Conservation (phyloP, 2,797 vertebrate genomes). For the Liasis olivaceus region DNA sequence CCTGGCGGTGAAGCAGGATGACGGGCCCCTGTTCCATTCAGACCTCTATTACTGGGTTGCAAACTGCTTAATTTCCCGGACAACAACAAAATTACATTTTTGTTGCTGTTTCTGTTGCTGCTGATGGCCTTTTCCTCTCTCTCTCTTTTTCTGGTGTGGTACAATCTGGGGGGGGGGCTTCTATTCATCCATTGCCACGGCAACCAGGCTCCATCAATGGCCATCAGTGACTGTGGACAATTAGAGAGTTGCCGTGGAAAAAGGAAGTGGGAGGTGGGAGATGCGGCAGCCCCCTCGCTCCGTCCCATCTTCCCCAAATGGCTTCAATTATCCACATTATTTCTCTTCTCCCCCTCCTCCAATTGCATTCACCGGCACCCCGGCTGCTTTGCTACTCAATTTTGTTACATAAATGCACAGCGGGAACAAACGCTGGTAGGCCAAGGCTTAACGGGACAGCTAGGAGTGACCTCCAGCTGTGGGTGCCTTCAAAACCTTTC, state of each 20-base stretch:
- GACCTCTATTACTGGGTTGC: conserved; percentile 56
- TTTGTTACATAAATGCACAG: neutral
- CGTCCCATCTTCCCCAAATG: conserved; percentile 64
- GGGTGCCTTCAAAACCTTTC: neutral
- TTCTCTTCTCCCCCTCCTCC: neutral
- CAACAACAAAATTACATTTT: conserved; percentile 42
- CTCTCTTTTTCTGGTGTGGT: conserved; percentile 45
- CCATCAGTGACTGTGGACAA: conserved; percentile 63
- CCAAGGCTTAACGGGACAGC: neutral
- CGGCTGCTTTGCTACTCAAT: conserved; percentile 50
- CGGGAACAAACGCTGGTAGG: neutral
- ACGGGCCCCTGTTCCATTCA: conserved; percentile 44
- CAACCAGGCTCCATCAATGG: conserved; percentile 68
- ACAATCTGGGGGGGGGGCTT: conserved; percentile 32
- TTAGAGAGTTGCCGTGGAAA: conserved; percentile 64
- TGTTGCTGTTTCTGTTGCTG: conserved; percentile 62
- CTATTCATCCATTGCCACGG: conserved; percentile 68
- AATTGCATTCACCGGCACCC: neutral
- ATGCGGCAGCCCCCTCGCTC: neutral
- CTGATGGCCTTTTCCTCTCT: conserved; percentile 43
- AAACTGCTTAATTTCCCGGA: conserved; percentile 69
- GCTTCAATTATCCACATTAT: conserved; percentile 71
- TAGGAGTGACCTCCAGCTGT: neutral
- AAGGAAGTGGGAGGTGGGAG: conserved; percentile 57
- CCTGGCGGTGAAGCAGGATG: neutral